A percentile compares a stretch with the other conserved stretches of the same genome.
Evolutionary conservation across 1,140 invertebrate genomes (phyloP).

Genomic region (Sitobion miscanthi): DNA sequence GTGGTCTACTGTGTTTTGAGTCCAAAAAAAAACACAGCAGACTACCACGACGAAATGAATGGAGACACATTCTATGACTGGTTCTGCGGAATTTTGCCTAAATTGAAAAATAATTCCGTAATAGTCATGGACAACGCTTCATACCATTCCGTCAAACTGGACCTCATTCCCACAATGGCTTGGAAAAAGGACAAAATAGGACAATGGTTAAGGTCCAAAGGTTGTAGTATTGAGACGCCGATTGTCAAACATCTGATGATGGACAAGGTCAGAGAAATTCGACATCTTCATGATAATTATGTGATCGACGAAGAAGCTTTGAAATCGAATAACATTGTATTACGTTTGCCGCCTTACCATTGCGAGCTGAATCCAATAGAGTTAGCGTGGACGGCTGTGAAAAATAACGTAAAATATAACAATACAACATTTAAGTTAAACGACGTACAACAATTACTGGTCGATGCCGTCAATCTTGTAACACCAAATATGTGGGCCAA

Average conservation of each 20-base stretch:
- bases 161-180: too few species aligned
- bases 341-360: background rate
- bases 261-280: background rate
- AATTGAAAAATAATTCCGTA: too few species aligned
- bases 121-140: too few species aligned
- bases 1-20: too few species aligned
- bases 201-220: too few species aligned
- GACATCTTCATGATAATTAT: background rate
- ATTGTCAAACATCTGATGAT: background rate
- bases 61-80: too few species aligned
- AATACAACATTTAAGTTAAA: background rate
- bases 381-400: background rate
- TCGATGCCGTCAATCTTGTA: background rate
- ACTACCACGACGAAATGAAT: too few species aligned
- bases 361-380: background rate
- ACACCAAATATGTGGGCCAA: background rate
- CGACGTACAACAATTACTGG: background rate
- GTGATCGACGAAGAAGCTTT: background rate
- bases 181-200: too few species aligned
- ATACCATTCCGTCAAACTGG: too few species aligned
- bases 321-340: background rate
- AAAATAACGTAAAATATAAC: background rate
- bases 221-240: too few species aligned
- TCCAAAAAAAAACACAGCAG: too few species aligned
- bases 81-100: too few species aligned